Base-by-base conservation (phyloP, 2,797 vertebrate genomes). In the Bufotes viridis region DNA sequence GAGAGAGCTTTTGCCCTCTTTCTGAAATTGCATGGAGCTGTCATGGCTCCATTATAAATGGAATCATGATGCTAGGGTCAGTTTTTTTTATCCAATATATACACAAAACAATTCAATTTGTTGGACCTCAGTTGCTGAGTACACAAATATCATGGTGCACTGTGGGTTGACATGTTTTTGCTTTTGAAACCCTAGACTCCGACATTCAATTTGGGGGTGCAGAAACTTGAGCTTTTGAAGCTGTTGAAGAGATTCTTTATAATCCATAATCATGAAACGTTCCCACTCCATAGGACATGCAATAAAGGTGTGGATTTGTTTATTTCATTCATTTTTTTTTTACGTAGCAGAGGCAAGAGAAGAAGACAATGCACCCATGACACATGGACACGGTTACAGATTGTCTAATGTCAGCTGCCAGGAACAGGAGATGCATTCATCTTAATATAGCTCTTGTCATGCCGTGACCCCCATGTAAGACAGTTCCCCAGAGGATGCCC, bases 371-470 rank as follows among this genome's bases (percentile, higher is more conserved):
- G 63, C 26, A 58, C 34, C 42, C 60, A 29, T 72, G 63, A 61
- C 80, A 51, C 87, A 18, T 49, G 70, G 63, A 34, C 80, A 26
- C 15, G 80, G 67, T 76, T 61, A 78, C 63, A 61, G 26, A 82
- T 82, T 83, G 85, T 81, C 70, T 72, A 60, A 58, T 24, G 65
- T 86, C 80, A 78, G 61, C 74, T 86, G 79, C 53, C 84, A 78
- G 61, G 34, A 83, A 61, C 34, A 58, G 61, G n/a, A 69, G 26
- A 82, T 63, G 63, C 63, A 84, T 82, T 83, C 74, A 82, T 86
- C 84, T 89, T 89, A 88, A 87, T 83, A 78, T 49, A 79, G 74
- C 55, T 15, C 88, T 78, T 89, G 84, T 89, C 85, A 83, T 79
- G 74, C 80, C 80, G 26, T 74, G 84, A 89, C 85, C 85, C 87